phyloP scores from a whole-genome alignment of 2,113 vertebrate species.

The Malurus elegans region DNA sequence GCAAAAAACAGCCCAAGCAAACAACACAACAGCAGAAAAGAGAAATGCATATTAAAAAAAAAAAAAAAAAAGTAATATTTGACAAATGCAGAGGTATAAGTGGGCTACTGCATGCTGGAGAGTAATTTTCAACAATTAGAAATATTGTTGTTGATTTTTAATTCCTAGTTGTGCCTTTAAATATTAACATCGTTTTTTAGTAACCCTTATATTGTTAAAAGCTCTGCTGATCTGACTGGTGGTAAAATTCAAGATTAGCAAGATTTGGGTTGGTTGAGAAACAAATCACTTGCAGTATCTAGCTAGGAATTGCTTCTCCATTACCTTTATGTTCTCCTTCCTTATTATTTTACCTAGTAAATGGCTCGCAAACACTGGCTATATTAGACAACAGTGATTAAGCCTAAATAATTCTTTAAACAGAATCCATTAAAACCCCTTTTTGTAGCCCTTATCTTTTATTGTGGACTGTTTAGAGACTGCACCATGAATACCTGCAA shows the following conservation, averaged over 20 bases:
- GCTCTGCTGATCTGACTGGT: not conserved
- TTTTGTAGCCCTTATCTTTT: not conserved
- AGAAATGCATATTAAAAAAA: not conserved
- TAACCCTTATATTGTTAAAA: not conserved
- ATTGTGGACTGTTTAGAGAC: not conserved
- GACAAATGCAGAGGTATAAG: not conserved
- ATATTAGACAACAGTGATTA: not conserved
- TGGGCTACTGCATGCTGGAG: not conserved
- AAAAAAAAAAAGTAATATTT: constrained; percentile 25
- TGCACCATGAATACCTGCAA: not conserved
- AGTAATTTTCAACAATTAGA: not conserved
- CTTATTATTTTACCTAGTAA: not conserved
- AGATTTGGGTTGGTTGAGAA: not conserved
- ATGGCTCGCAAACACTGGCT: not conserved
- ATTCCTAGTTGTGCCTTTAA: not conserved
- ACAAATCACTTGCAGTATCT: not conserved
- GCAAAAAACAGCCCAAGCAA: not conserved
- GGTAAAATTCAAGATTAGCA: not conserved
- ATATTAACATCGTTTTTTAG: not conserved
- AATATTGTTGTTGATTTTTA: not conserved
- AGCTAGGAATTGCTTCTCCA: not conserved
- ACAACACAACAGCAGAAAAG: not conserved
- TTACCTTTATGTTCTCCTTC: not conserved
- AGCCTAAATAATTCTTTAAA: not conserved
- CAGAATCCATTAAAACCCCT: not conserved